These are phyloP conservation scores for Anolis apletophallus DNA, from an alignment of 2,797 vertebrate genomes.

Conservation along the genomic window DNA sequence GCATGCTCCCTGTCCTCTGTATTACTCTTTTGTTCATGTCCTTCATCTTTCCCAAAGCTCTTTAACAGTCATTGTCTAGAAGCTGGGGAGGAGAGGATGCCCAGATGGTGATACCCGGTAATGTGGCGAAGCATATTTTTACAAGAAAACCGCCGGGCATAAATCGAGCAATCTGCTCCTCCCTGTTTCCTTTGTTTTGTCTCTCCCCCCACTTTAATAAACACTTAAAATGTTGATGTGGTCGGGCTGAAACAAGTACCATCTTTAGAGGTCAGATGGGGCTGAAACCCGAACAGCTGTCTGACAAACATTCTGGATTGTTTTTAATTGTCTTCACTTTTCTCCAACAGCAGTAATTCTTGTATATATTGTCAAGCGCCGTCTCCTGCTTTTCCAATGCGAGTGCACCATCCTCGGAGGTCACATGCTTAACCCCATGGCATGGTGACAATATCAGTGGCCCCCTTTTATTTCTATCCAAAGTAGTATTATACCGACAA, in stretches of 20 bases:
- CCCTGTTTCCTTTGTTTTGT: conserved; percentile 17
- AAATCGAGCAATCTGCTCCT: conserved; percentile 28
- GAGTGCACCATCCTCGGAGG: conserved; percentile 80
- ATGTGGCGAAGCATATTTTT: neutral
- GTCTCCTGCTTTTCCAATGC: conserved; percentile 78
- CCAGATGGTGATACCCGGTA: conserved; percentile 33
- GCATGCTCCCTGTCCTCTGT: neutral
- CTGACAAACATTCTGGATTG: conserved; percentile 84
- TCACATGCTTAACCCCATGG: conserved; percentile 84
- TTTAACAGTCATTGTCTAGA: conserved; percentile 6
- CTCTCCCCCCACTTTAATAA: conserved; percentile 5
- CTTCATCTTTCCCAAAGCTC: neutral
- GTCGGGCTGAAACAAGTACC: conserved; percentile 62
- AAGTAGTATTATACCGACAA: conserved; percentile 62
- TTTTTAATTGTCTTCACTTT: conserved; percentile 88
- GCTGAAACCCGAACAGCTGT: conserved; percentile 83
- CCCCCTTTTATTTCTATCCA: conserved; percentile 81
- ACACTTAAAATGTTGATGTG: conserved; percentile 65
- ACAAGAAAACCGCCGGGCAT: conserved; percentile 36
- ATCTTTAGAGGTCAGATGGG: conserved; percentile 78
- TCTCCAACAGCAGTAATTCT: conserved; percentile 85
- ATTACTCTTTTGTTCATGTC: too few relatives aligned
- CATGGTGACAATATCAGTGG: conserved; percentile 81
- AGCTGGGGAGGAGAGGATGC: neutral
- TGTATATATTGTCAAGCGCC: conserved; percentile 85